Evolutionary conservation across 35 echinoderm and acorn worm genomes (phyloP), one percentile per base, ranked within the genome.

Genomic region (Eucidaris tribuloides): DNA sequence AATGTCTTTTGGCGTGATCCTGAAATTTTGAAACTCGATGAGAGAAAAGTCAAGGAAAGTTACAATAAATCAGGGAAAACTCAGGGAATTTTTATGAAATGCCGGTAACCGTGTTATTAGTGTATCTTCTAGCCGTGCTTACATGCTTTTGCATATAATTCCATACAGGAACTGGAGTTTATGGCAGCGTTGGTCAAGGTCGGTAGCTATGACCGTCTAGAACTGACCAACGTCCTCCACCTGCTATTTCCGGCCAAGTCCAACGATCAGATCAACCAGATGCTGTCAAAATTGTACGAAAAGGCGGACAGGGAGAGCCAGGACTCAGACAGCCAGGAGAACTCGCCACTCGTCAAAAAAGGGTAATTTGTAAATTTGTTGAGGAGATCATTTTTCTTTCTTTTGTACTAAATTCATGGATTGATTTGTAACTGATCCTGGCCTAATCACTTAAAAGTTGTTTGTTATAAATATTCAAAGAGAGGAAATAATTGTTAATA

Each of bases 241-340:
- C 54, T 97, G 5, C 81, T 97, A 7, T 92, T 97, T 32, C 94
- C 94, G 11, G 62, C 62, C 5, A 91, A 92, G 81, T 72, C 66
- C 35, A 56, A 88, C 14, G 65, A 87, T 22, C 77, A 93, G 41
- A 22, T 93, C 5, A 58, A 83, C 3, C 32, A 27, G 2, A 45
- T 93, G 39, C n/a, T 93, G 24, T 64, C 44, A 5, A 86, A 88
- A 80, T 83, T 97, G 22, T 80, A 82, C 15, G 38, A 59, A 3
- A 86, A 86, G 71, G 82, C 81, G 27, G 63, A 71, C 4, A 38
- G 24, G 42, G 85, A 94, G 45, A 63, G 64, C 18, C 46, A 83
- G 15, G 42, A 65, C 62, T 46, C 66, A 28, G 55, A 84, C 24
- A 57, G 58, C 55, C 46, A 44, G 13, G 79, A 77, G 3, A 41